Percentiles rank a stretch among this genome's conserved stretches.
Conservation (phyloP, 2,888 invertebrate species). For the Strigamia maritima region DNA sequence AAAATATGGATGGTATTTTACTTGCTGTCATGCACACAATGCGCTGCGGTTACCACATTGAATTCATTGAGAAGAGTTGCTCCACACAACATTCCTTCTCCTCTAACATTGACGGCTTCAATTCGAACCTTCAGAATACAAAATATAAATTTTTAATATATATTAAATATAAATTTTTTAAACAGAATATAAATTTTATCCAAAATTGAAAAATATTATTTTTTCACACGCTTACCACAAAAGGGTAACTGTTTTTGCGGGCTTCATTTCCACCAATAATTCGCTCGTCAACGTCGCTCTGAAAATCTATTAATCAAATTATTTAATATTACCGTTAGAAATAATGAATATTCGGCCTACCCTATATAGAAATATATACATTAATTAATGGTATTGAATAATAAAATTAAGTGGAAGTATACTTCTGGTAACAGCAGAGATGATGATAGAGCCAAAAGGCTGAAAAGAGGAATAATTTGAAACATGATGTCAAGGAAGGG, state of each 20-base stretch:
- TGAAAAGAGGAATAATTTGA: neutral
- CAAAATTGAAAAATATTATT: too few species aligned
- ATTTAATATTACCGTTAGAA: too few species aligned
- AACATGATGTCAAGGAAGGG: neutral
- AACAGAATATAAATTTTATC: too few species aligned
- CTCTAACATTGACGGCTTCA: neutral
- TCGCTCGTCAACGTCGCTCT: too few species aligned
- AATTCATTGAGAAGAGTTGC: neutral
- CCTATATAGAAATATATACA: neutral
- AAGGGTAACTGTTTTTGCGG: too few species aligned
- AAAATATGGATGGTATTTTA: neutral
- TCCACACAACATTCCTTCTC: neutral
- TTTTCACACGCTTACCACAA: too few species aligned
- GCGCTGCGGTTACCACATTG: neutral
- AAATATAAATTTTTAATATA: neutral
- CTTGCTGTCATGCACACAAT: neutral
- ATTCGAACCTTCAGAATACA: neutral
- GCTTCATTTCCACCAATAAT: too few species aligned
- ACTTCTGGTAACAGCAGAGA: neutral
- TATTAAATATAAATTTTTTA: too few species aligned
- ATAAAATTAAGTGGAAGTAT: neutral
- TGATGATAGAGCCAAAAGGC: neutral
- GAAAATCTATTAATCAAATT: too few species aligned
- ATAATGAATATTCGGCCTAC: neutral
- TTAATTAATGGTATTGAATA: neutral